phyloP scores from a whole-genome alignment of 2,113 vertebrate species.

The Pelodiscus sinensis region DNA sequence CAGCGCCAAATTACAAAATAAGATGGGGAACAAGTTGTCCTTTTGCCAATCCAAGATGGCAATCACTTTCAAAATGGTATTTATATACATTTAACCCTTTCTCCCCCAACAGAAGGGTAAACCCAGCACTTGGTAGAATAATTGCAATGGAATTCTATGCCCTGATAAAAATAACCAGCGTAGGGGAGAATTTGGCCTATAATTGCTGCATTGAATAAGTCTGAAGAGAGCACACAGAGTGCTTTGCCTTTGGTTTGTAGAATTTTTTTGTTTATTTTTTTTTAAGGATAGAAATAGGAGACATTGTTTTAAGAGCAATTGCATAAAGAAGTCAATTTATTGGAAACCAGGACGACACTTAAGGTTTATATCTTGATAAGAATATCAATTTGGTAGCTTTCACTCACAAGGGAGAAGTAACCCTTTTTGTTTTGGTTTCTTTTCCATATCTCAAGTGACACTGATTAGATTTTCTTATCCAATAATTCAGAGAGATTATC shows the following conservation, averaged over 20 bases:
- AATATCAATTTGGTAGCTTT: constrained; percentile 38
- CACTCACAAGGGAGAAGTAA: not conserved
- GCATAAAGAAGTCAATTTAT: no score
- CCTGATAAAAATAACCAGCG: not conserved
- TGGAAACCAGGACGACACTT: constrained; percentile 4
- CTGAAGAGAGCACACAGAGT: not conserved
- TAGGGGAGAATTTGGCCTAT: not conserved
- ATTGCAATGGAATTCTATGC: not conserved
- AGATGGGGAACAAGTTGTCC: no score
- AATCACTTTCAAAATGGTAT: no score
- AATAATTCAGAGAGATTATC: constrained; percentile 27
- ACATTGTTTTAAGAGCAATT: not conserved
- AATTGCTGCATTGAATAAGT: not conserved
- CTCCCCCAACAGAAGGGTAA: not conserved
- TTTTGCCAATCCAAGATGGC: no score
- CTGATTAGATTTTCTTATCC: constrained; percentile 31
- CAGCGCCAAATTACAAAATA: no score
- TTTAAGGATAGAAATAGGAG: not conserved
- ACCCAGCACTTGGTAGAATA: not conserved
- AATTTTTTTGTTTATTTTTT: not conserved
- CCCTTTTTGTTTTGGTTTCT: not conserved
- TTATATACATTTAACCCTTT: no score
- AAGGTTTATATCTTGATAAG: constrained; percentile 44
- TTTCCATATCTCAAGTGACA: constrained; percentile 20
- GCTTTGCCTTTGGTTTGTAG: not conserved